phyloP scores from a whole-genome alignment of 1,140 invertebrate species.

The Hypsibius dujardini region DNA sequence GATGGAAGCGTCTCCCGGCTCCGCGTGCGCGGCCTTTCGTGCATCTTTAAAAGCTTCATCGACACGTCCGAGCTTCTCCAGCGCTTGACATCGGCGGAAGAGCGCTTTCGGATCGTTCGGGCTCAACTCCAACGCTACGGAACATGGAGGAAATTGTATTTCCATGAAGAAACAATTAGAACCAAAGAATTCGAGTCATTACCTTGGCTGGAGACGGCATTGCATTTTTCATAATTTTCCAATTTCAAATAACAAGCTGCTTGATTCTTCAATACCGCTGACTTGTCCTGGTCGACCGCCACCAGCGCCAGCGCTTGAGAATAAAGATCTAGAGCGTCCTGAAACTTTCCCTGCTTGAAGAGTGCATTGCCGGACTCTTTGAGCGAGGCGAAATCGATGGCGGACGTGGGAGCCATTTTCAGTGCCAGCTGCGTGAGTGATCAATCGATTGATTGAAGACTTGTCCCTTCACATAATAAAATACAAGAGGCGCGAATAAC shows the following conservation, averaged over 20 bases:
- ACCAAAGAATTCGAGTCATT: no score
- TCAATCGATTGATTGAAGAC: no score
- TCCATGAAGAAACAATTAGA: no score
- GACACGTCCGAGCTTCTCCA: constrained; percentile 53
- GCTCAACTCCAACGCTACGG: constrained; percentile 50
- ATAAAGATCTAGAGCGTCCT: constrained; percentile 60
- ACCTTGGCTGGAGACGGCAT: constrained; percentile 18
- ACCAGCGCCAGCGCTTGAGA: constrained; percentile 39
- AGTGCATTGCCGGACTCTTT: constrained; percentile 75
- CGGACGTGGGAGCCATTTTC: no score
- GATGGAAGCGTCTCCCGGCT: constrained; percentile 66
- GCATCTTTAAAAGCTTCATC: constrained; percentile 90
- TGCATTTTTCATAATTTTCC: constrained; percentile 46
- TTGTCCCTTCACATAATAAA: no score
- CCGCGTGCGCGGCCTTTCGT: constrained; percentile 55
- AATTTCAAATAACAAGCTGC: constrained; percentile 74
- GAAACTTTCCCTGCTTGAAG: constrained; percentile 61
- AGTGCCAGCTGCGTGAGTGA: no score
- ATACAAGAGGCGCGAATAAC: no score
- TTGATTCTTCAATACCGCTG: constrained; percentile 71
- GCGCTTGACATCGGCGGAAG: constrained; percentile 71
- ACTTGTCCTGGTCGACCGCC: constrained; percentile 42
- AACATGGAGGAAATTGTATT: constrained; percentile 23
- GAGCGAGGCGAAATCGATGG: no score
- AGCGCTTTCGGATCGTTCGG: constrained; percentile 82